Percentiles rank a stretch among this genome's conserved stretches.
Conservation (phyloP, 2,797 vertebrate genomes). For the Myoxocephalus aenaeus region DNA sequence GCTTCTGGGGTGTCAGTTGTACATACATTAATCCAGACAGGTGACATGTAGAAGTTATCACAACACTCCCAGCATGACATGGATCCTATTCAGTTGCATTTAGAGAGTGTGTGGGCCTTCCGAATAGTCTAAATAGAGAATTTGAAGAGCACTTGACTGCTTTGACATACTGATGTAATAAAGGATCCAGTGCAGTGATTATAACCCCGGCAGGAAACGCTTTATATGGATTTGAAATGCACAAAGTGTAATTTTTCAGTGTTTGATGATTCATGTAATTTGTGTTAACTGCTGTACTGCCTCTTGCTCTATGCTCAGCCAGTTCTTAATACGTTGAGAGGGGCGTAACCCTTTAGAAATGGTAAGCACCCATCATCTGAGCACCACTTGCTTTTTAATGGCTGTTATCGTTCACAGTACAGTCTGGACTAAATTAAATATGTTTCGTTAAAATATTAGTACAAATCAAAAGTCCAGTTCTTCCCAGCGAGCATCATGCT, state of each 20-base stretch:
- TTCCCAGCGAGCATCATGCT: neutral
- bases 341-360: slow-evolving; percentile 33
- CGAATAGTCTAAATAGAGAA: slow-evolving; percentile 31
- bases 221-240: slow-evolving; percentile 56
- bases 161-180: slow-evolving; percentile 40
- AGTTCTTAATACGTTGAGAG: slow-evolving; percentile 12
- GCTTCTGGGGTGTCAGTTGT: neutral
- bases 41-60: slow-evolving; percentile 24
- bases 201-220: slow-evolving; percentile 36
- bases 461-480: neutral
- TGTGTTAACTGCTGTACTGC: slow-evolving; percentile 47
- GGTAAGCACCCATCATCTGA: slow-evolving; percentile 32
- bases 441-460: slow-evolving; percentile 4
- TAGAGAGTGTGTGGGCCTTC: slow-evolving; percentile 23
- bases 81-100: slow-evolving; percentile 25
- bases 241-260: slow-evolving; percentile 33
- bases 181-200: slow-evolving; percentile 49
- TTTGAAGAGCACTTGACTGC: slow-evolving; percentile 49
- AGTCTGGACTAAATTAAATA: slow-evolving; percentile 11
- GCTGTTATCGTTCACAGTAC: slow-evolving; percentile 18
- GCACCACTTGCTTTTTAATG: slow-evolving; percentile 25
- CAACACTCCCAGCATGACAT: slow-evolving; percentile 13
- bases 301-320: slow-evolving; percentile 37
- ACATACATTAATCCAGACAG: slow-evolving; percentile 26
- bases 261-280: slow-evolving; percentile 65